Evolutionary conservation across 2,797 vertebrate species (phyloP), one percentile per base, ranked within the genome.

Genomic region (Gallinago nigripennis): DNA sequence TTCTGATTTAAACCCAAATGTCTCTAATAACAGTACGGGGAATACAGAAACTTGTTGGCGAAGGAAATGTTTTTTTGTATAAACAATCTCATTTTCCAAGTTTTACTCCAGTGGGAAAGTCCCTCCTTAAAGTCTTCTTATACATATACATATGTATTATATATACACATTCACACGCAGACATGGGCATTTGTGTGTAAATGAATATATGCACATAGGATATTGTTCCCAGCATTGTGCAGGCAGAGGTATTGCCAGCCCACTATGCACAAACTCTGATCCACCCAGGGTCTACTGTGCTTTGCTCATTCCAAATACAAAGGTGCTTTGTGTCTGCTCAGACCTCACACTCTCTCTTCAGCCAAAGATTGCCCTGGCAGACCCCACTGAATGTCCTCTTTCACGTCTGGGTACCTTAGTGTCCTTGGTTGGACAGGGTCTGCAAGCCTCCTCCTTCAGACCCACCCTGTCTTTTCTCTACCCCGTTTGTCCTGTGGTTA

Each of bases 11-110:
- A 92, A 71, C 91, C 76, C 41, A 46, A 61, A 82, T 75, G 86
- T 90, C 94, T 96, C 54, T 90, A 83, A 80, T 77, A 72, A 81
- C 88, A 51, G 57, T 72, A 16, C 46, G 63, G 68, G 54, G 68
- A 95, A 84, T 71, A 78, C 60, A 87, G 83, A 85, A 88, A 96
- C 60, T 87, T 78, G 33, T 86, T 95, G 87, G 91, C 81, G 71
- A 51, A 93, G 50, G 65, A 81, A 71, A 45, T 78, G n/a, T 11
- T 64, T 81, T 76, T 50, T 82, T 84, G 86, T n/a, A 19, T 64
- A 94, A 96, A 81, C 54, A 91, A 33, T 81, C 72, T 86, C 11
- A 56, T 87, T 93, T 88, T 92, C 89, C 96, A 92, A 94, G 70
- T 86, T 92, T 88, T 86, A 16, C 23, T 87, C 48, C 50, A 17